phyloP scores from a whole-genome alignment of 2,797 vertebrate genomes.

The Danio aesculapii region DNA sequence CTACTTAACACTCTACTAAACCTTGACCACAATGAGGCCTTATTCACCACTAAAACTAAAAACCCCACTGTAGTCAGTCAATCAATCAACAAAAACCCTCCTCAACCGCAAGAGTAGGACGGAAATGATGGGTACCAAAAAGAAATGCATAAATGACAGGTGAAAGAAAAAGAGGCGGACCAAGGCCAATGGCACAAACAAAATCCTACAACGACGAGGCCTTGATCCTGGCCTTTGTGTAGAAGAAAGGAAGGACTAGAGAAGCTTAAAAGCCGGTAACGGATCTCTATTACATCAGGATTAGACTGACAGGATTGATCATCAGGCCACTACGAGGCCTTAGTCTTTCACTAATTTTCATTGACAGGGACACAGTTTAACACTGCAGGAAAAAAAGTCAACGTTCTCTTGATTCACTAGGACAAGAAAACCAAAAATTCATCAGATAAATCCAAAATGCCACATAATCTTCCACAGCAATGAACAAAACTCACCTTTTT shows the following conservation, averaged over 20 bases:
- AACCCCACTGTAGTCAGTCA: constrained; percentile 1
- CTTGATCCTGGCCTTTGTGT: constrained; percentile 32
- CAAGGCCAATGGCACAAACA: neutral
- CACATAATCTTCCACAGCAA: constrained; percentile 29
- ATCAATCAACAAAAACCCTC: constrained; percentile 34
- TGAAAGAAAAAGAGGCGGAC: constrained; percentile 12
- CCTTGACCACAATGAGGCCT: constrained; percentile 24
- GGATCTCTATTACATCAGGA: constrained; percentile 16
- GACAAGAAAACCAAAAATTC: neutral
- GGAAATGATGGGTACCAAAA: constrained; percentile 10
- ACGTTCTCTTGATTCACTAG: constrained; percentile 6
- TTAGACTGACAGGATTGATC: constrained; percentile 12
- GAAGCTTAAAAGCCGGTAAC: constrained; percentile 12
- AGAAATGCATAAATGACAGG: constrained; percentile 23
- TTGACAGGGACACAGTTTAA: neutral
- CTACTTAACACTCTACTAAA: neutral
- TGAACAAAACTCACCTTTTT: constrained; percentile 55
- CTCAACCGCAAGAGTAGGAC: constrained; percentile 14
- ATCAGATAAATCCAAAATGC: constrained; percentile 21
- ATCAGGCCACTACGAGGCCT: constrained; percentile 17
- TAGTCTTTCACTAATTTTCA: neutral
- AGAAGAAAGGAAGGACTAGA: constrained; percentile 3
- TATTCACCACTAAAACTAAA: neutral
- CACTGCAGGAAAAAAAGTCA: neutral
- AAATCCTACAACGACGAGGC: constrained; percentile 21